Evolutionary conservation across 2,113 vertebrate species (phyloP), one percentile per base, ranked within the genome.

Genomic region (Capricornis sumatraensis): DNA sequence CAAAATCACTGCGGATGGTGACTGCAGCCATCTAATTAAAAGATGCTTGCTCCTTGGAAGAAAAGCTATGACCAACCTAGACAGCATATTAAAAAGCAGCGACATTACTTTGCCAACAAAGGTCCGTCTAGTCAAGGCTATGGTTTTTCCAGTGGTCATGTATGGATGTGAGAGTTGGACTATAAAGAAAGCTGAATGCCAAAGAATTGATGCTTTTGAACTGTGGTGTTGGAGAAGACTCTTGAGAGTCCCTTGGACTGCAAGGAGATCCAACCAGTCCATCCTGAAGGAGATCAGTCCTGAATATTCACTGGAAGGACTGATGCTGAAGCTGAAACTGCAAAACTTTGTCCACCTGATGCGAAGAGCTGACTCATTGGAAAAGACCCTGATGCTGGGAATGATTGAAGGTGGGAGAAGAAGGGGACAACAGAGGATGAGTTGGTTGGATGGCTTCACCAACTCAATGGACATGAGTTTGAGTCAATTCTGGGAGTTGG

Each of bases 181-280:
- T 64, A n/a, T 64, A 17, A 64, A 64, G 62, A 64, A 64, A 64
- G 7, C 30, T 9, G 30, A n/a, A 0, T 1, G 62, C 7, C 0
- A 0, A 64, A 64, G 30, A 64, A 64, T 17, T n/a, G 7, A 64
- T 64, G 30, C 62, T n/a, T 64, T 64, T 64, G 30, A 64, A 64
- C 15, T 64, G 30, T 64, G 30, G 62, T 64, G 7, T n/a, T 64
- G 15, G 62, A 64, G 15, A 64, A 64, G 30, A n/a, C 62, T 64
- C 62, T 64, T 64, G 62, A 64, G 62, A 64, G 30, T 9, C 62
- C 30, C 62, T 64, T 17, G 62, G 30, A 64, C 30, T n/a, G 3
- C 30, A n/a, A n/a, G 62, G 62, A 64, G 62, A 64, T 64, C 62
- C 33, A 64, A n/a, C 62, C 30, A 64, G 33, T 64, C 15, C 33